These are phyloP conservation scores for Patagioenas fasciata DNA, from an alignment of 2,113 vertebrate genomes.

Conservation along the genomic window DNA sequence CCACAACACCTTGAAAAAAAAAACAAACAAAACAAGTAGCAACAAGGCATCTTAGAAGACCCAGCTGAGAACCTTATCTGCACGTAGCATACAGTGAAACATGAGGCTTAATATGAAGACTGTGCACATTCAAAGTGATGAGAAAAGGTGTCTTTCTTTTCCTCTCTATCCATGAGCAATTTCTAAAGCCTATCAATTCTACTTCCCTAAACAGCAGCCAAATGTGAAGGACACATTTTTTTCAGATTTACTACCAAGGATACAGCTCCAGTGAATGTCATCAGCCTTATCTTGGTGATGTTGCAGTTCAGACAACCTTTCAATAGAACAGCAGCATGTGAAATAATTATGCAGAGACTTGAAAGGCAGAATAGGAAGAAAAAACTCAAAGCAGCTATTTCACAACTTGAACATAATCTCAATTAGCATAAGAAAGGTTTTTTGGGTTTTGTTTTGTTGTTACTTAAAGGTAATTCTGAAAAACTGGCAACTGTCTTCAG, in stretches of 20 bases:
- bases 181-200: not conserved
- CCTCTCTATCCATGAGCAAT: not conserved
- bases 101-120: not conserved
- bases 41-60: not conserved
- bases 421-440: not conserved
- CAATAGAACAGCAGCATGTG: fast-evolving
- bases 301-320: not conserved
- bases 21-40: not conserved
- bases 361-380: fast-evolving
- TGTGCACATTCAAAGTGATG: not conserved
- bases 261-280: not conserved
- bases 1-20: not conserved
- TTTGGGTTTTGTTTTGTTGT: not conserved
- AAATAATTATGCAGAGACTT: not conserved
- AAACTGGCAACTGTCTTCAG: not conserved
- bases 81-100: not conserved
- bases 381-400: not conserved
- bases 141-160: not conserved
- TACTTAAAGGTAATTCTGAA: not conserved
- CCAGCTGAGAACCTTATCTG: not conserved
- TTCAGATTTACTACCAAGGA: not conserved
- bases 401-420: not conserved
- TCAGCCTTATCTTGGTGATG: not conserved
- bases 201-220: not conserved
- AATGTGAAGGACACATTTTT: not conserved